Percentiles rank a stretch among this genome's conserved stretches.
Evolutionary conservation across 2,888 invertebrate species (phyloP).

Genomic region (Drosophila lacicola): DNA sequence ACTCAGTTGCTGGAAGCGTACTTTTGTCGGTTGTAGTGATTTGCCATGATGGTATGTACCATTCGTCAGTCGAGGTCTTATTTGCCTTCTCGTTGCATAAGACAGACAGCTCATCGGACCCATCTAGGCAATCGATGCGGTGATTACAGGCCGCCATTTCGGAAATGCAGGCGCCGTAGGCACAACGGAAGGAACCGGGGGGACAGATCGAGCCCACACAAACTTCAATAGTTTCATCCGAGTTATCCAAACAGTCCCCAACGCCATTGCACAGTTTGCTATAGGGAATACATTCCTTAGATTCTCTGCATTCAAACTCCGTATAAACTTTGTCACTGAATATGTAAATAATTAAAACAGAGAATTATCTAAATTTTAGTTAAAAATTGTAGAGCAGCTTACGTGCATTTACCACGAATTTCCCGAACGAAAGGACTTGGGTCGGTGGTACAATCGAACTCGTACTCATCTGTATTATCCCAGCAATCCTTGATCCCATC

Average conservation of each 20-base stretch:
- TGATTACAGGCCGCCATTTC: constrained; percentile 30
- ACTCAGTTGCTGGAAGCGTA: too few species aligned
- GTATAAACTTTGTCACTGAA: not conserved
- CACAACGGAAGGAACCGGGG: constrained; percentile 74
- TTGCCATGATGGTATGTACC: not conserved
- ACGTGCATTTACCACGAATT: constrained; percentile 10
- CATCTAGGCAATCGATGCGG: constrained; percentile 31
- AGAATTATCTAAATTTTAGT: too few species aligned
- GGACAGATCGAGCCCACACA: constrained; percentile 56
- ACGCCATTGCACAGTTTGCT: constrained; percentile 22
- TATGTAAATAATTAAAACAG: not conserved
- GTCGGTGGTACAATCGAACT: not conserved
- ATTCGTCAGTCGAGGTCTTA: not conserved
- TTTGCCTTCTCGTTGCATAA: constrained; percentile 14
- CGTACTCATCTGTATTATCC: constrained; percentile 41
- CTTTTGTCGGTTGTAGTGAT: not conserved
- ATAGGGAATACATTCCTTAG: constrained; percentile 16
- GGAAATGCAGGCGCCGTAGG: constrained; percentile 69
- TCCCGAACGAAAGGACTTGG: accelerated
- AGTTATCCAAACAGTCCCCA: constrained; percentile 66
- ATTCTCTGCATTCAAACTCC: constrained; percentile 20
- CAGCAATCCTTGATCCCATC: constrained; percentile 26
- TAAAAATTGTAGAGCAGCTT: not conserved
- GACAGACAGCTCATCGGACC: constrained; percentile 36
- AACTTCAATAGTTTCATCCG: constrained; percentile 69